phyloP scores from a whole-genome alignment of 2,888 invertebrate species.

The Caradrina clavipalpis region DNA sequence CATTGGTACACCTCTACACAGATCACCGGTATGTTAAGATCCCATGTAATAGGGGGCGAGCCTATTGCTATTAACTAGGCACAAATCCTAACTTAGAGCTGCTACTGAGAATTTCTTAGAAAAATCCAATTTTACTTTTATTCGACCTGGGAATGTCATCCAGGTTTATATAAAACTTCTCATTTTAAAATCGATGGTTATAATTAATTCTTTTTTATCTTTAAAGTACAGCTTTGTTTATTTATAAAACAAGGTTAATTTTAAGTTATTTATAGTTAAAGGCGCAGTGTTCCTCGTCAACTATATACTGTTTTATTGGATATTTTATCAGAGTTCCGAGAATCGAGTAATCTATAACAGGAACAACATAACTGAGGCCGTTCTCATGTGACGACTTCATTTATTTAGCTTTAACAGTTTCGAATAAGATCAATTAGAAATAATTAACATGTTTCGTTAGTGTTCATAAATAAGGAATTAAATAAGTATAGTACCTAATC shows the following conservation, averaged over 20 bases:
- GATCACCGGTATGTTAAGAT: no score
- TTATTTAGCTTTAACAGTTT: conserved; percentile 31
- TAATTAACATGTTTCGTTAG: conserved; percentile 1
- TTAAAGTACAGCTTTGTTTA: no score
- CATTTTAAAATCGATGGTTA: no score
- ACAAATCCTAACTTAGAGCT: no score
- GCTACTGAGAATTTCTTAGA: no score
- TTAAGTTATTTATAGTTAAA: conserved; percentile 35
- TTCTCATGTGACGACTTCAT: conserved; percentile 44
- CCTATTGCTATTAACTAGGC: no score
- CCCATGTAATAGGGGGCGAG: no score
- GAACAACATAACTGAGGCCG: conserved; percentile 66
- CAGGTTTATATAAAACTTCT: no score
- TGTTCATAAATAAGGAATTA: neutral
- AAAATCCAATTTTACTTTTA: no score
- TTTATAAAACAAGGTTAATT: conserved; percentile 9
- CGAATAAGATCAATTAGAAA: conserved; percentile 26
- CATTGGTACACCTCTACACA: no score
- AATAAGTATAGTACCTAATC: neutral
- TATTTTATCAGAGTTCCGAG: conserved; percentile 76
- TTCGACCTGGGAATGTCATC: no score
- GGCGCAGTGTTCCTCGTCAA: conserved; percentile 50
- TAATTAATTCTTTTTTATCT: no score
- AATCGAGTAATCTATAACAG: conserved; percentile 77
- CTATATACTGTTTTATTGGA: conserved; percentile 62